Evolutionary conservation across 2,113 vertebrate genomes (phyloP), one percentile per base, ranked within the genome.

Genomic region (Tachycineta bicolor): DNA sequence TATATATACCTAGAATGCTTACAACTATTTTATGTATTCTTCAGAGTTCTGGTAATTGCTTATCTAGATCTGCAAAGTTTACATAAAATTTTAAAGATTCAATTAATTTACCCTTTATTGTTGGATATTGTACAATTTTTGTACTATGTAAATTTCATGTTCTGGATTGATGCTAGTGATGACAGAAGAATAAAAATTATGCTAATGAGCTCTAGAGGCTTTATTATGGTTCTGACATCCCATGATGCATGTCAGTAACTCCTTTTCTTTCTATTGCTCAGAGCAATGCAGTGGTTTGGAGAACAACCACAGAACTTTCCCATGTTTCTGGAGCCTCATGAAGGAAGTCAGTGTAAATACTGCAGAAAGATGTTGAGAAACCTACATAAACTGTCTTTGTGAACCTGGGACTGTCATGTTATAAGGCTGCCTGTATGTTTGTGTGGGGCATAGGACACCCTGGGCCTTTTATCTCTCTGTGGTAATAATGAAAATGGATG

Each of bases 251-350:
- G 10, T 23, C 17, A 33, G 34, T 33, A 24, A 26, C 43, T 5
- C 39, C 29, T 67, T 5, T 28, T 56, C 22, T 58, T 86, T 43
- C 15, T 50, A 0, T 29, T 50, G 13, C 26, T 23, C 22, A 53
- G 33, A 87, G 6, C 10, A 84, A 46, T 29, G 20, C 29, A 84
- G 12, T 19, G 4, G 8, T 56, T 22, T 15, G 21, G 37, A 89
- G 59, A 77, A 67, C 26, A 34, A 24, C 15, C 25, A 31, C 10
- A 56, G 43, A 87, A 78, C 34, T 64, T 75, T 78, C 62, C 10
- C 2, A 0, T 46, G 16, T 26, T 87, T 70, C 34, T 89, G 39
- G 29, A 84, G 22, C 28, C 6, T 0, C 0, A 0, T 82, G 52
- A 78, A 93, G 26, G 33, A 77, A 60, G 14, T 9, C 6, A 4